phyloP scores from a whole-genome alignment of 2,113 vertebrate species.

The Thunnus maccoyii region DNA sequence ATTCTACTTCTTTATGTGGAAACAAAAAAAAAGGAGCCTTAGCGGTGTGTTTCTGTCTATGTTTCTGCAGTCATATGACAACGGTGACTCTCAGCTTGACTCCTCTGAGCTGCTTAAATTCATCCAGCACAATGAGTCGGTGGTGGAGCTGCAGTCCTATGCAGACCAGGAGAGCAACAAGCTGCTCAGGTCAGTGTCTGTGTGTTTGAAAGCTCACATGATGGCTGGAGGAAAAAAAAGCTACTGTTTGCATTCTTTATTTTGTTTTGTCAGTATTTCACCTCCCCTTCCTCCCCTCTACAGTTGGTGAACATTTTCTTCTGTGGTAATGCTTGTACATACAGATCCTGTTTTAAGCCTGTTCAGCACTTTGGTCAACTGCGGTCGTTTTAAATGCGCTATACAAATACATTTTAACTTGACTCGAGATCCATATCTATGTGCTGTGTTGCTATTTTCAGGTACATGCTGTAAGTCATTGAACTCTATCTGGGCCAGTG shows the following conservation, averaged over 20 bases:
- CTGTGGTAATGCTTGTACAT: conserved; percentile 4
- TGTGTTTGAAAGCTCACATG: neutral
- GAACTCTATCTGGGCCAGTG: conserved; percentile 41
- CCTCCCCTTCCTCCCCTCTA: neutral
- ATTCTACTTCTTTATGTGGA: neutral
- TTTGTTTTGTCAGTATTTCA: neutral
- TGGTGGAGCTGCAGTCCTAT: conserved; percentile 93
- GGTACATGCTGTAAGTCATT: neutral
- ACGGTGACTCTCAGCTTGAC: conserved; percentile 93
- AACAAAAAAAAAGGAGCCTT: too few relatives aligned
- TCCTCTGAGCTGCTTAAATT: conserved; percentile 96
- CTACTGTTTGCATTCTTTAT: neutral
- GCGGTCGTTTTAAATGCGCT: too few relatives aligned
- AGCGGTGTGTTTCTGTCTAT: neutral
- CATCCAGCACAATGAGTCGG: conserved; percentile 95
- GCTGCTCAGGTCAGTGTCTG: conserved; percentile 89
- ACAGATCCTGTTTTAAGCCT: neutral
- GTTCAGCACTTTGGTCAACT: too few relatives aligned
- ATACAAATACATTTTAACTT: too few relatives aligned
- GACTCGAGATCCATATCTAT: conserved; percentile 17
- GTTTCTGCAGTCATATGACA: conserved; percentile 89
- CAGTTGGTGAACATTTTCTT: conserved; percentile 9
- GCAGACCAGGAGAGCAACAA: conserved; percentile 95
- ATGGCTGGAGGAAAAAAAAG: neutral
- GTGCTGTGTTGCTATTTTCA: conserved; percentile 62